Percentiles rank a stretch among this genome's conserved stretches.
Evolutionary conservation across 1,140 invertebrate species (phyloP).

Genomic region (Cecropterus lyciades): DNA sequence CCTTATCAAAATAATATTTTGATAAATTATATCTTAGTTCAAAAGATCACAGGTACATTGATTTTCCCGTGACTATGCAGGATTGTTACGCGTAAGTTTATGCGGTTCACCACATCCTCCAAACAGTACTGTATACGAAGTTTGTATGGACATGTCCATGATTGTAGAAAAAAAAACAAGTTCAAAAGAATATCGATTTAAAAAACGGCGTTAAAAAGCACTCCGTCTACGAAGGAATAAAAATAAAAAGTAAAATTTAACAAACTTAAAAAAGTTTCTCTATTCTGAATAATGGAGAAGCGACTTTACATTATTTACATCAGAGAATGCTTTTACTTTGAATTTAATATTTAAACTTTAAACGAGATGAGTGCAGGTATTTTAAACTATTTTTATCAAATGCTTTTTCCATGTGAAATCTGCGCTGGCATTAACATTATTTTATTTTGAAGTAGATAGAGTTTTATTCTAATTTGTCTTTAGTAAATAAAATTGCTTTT

Average conservation of each 20-base stretch:
- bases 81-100: no score
- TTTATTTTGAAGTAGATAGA: no score
- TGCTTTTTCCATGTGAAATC: neutral
- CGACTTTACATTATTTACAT: constrained; percentile 31
- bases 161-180: neutral
- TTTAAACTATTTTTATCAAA: constrained; percentile 13
- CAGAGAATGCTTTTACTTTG: constrained; percentile 29
- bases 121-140: no score
- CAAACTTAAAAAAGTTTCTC: constrained; percentile 30
- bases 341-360: constrained; percentile 23
- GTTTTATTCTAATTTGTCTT: neutral
- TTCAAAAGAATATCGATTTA: constrained; percentile 1
- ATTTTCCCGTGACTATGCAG: no score
- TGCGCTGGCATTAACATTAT: neutral
- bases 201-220: constrained; percentile 17
- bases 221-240: constrained; percentile 22
- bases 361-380: constrained; percentile 23
- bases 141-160: no score
- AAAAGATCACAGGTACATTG: no score
- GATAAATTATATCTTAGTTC: no score
- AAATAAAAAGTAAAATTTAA: constrained; percentile 26
- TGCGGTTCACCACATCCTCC: no score
- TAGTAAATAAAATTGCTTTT: no score
- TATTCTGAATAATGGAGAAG: constrained; percentile 29
- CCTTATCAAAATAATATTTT: no score